These are phyloP conservation scores for Melanotaenia duboulayi DNA, from an alignment of 2,113 vertebrate species.

Conservation along the genomic window DNA sequence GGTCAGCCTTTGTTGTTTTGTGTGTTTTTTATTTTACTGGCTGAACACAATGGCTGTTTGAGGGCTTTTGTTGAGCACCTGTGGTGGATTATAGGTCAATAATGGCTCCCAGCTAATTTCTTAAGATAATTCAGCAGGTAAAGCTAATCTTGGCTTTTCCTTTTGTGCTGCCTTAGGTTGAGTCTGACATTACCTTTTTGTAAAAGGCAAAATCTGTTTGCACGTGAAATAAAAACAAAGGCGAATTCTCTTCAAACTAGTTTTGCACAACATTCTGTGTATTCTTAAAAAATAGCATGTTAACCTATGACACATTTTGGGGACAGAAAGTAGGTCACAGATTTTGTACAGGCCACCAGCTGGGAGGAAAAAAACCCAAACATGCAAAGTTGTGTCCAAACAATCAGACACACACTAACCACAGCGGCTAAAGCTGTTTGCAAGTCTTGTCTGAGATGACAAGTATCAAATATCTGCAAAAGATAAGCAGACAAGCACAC, in stretches of 20 bases:
- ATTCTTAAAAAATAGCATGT: neutral
- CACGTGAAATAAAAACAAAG: neutral
- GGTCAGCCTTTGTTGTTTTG: constrained; percentile 54
- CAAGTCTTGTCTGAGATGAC: neutral
- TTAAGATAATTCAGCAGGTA: constrained; percentile 40
- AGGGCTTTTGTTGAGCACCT: constrained; percentile 61
- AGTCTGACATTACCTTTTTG: neutral
- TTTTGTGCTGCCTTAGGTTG: constrained; percentile 1
- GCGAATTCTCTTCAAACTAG: neutral
- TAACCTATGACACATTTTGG: constrained; percentile 43
- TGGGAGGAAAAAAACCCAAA: neutral
- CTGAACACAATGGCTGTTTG: constrained; percentile 21
- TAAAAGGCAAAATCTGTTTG: constrained; percentile 25
- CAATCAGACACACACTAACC: neutral
- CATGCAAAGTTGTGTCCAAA: constrained; percentile 4
- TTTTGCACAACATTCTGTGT: neutral
- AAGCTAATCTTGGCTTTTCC: constrained; percentile 32
- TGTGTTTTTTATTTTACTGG: constrained; percentile 47
- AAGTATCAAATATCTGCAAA: neutral
- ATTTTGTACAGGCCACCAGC: neutral
- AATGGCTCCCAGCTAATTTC: constrained; percentile 49
- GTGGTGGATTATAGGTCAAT: constrained; percentile 61
- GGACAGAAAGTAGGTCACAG: constrained; percentile 26
- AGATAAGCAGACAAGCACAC: neutral
- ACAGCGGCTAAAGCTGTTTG: constrained; percentile 45